Conservation (phyloP, 2,888 invertebrate species). For the Synanthedon formicaeformis region DNA sequence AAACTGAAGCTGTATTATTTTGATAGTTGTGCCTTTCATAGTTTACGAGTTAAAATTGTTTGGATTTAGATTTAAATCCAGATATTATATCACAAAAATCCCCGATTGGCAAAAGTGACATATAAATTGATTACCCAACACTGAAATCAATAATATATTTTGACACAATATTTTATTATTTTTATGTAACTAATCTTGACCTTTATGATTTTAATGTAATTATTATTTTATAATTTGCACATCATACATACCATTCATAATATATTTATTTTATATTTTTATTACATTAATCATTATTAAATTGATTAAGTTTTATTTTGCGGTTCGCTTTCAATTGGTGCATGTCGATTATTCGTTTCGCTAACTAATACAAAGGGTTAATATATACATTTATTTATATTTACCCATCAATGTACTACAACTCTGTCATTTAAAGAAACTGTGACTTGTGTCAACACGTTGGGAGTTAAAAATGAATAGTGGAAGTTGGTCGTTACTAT, state of each 20-base stretch:
- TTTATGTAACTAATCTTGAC: conserved; percentile 26
- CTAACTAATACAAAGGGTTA: background rate
- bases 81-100: no score
- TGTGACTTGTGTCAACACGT: no score
- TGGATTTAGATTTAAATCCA: no score
- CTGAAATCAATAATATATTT: background rate
- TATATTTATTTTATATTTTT: conserved; percentile 13
- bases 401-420: no score
- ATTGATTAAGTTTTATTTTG: conserved; percentile 29
- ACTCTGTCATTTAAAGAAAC: no score
- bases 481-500: no score
- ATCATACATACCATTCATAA: conserved; percentile 47
- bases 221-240: conserved; percentile 54
- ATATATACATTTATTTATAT: no score
- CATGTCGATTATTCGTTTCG: conserved; percentile 13
- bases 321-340: conserved; percentile 41
- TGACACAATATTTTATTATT: conserved; percentile 12
- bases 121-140: background rate
- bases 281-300: conserved; percentile 17
- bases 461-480: no score
- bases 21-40: no score
- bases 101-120: background rate
- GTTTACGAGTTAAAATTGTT: no score
- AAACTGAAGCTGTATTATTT: no score
- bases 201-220: conserved; percentile 17